Conservation (phyloP, 2,888 invertebrate species). For the Macrosiphum euphorbiae region DNA sequence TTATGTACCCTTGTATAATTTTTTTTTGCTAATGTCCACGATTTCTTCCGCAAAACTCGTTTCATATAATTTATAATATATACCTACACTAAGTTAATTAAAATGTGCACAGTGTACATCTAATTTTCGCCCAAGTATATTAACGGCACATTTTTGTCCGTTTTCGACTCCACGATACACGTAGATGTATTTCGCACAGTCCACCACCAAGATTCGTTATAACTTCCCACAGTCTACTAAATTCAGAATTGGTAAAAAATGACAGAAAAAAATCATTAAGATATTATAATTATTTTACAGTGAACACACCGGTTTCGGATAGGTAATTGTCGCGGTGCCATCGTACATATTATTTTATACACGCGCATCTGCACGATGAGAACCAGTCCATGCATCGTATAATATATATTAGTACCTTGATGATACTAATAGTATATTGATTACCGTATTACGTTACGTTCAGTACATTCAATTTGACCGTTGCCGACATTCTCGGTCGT, state of each 20-base stretch:
- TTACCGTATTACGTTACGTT: constrained; percentile 12
- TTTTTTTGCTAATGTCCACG: neutral
- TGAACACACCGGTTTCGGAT: constrained; percentile 5
- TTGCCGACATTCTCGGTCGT: neutral
- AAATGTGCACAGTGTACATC: neutral
- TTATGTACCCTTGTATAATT: neutral
- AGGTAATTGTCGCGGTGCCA: neutral
- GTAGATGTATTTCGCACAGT: neutral
- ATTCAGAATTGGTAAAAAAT: neutral
- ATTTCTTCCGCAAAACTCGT: neutral
- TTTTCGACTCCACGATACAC: neutral
- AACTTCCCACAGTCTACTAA: neutral
- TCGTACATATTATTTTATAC: neutral
- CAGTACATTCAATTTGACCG: neutral
- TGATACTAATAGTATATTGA: neutral
- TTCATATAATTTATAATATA: neutral
- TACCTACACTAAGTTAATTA: neutral
- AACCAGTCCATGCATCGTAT: neutral
- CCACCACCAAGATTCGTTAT: neutral
- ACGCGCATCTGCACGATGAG: neutral
- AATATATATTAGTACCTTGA: neutral
- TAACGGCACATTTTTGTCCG: neutral
- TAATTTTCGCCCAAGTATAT: neutral
- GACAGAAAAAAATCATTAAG: neutral
- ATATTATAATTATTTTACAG: neutral